Evolutionary conservation across 2,113 vertebrate genomes (phyloP), one percentile per base, ranked within the genome.

Genomic region (Odontesthes bonariensis): DNA sequence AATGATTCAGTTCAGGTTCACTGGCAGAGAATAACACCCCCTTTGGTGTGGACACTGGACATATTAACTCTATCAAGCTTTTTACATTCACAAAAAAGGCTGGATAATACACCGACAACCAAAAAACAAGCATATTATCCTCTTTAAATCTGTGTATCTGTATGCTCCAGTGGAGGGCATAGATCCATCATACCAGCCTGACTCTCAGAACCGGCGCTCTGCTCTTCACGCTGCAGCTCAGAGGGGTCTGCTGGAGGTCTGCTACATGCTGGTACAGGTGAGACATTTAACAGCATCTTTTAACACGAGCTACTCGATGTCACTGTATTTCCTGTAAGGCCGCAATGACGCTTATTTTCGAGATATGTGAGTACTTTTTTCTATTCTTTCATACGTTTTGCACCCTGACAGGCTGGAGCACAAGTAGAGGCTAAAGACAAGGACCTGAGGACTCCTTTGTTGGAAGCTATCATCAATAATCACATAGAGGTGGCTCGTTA

Each of bases 261-360:
- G 95, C 82, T 97, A 97, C 35, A 94, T 97, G 69, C 92, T 98
- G 16, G 72, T 97, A 44, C 96, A 98, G 96, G 97, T 96, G 58
- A 77, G 81, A 55, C 1, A 46, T 40, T 19, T 9, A 51, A 22
- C 9, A 1, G 49, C 64, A 53, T 6, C 46, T 46, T 19, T 5
- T 35, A 8, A 35, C 16, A 16, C 46, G 4, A 47, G 14, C 17
- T 17, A 47, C 0, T 55, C 5, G 17, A 42, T 67, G 35, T 54
- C 40, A 27, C 27, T 27, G 27, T 0, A 0, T 40, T 66, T 66
- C 11, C 2, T 53, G 11, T 23, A 20, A 23, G 49, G 0, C 14
- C 53, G 0, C 20, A 66, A 53, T 53, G 40, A 5, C 22, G 33
- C 20, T 40, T 54, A 65, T 47, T 52, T 52, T 52, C 14, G 17